These are phyloP conservation scores for Pogonomyrmex barbatus DNA, from an alignment of 1,140 invertebrate genomes.

Conservation along the genomic window DNA sequence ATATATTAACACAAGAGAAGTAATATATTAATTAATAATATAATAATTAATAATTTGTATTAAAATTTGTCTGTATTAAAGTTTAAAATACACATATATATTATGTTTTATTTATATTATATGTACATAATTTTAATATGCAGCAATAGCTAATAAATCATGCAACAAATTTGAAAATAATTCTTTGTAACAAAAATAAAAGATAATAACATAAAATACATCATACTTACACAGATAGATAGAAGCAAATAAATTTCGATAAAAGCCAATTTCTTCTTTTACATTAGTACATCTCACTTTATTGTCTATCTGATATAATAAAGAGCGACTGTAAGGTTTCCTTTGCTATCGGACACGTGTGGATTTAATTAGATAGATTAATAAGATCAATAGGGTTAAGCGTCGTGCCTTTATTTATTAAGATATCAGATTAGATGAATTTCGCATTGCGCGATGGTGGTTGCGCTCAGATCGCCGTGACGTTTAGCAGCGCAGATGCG, in stretches of 20 bases:
- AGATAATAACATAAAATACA: background rate
- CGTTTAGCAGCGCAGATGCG: conserved; percentile 59
- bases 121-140: background rate
- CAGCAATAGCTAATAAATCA: background rate
- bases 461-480: conserved; percentile 54
- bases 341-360: background rate
- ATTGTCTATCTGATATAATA: background rate
- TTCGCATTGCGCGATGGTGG: conserved; percentile 39
- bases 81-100: background rate
- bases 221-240: background rate
- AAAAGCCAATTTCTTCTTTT: background rate
- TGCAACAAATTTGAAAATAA: background rate
- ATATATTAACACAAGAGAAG: background rate
- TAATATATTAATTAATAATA: background rate
- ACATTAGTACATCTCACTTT: background rate
- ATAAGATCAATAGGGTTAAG: background rate
- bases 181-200: background rate
- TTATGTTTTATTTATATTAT: background rate
- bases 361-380: too few relatives aligned
- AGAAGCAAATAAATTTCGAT: background rate
- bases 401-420: conserved; percentile 24
- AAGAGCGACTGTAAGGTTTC: background rate
- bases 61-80: background rate
- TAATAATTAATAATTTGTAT: background rate
- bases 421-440: background rate